Conservation (phyloP, 2,113 vertebrate genomes). For the Colinus virginianus region DNA sequence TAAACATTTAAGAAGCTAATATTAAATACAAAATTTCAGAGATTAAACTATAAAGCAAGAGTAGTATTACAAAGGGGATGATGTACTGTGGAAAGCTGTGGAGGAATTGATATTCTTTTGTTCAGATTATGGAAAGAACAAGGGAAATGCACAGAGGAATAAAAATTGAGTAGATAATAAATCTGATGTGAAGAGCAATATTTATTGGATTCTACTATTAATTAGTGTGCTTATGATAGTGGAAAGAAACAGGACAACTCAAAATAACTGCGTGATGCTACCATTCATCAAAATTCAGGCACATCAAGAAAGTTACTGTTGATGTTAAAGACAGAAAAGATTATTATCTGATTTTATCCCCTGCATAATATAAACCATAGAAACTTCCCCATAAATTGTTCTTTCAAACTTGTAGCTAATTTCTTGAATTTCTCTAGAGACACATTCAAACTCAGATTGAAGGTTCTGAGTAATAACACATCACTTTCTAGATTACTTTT, state of each 20-base stretch:
- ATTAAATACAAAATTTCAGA: neutral
- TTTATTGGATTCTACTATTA: neutral
- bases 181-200: neutral
- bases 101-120: neutral
- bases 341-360: neutral
- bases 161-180: neutral
- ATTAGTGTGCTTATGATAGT: neutral
- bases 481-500: neutral
- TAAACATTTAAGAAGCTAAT: neutral
- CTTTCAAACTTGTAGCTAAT: neutral
- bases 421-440: neutral
- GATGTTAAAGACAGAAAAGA: neutral
- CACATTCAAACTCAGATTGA: neutral
- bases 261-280: neutral
- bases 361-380: neutral
- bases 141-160: neutral
- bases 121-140: neutral
- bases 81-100: neutral
- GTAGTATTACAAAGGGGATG: neutral
- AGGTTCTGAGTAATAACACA: neutral
- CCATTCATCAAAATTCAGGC: neutral
- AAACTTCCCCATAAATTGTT: neutral
- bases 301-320: neutral
- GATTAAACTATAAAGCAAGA: neutral
- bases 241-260: neutral